Percentiles rank a stretch among this genome's conserved stretches.
Conservation (phyloP, 1,140 invertebrate species). For the Nasonia giraulti region DNA sequence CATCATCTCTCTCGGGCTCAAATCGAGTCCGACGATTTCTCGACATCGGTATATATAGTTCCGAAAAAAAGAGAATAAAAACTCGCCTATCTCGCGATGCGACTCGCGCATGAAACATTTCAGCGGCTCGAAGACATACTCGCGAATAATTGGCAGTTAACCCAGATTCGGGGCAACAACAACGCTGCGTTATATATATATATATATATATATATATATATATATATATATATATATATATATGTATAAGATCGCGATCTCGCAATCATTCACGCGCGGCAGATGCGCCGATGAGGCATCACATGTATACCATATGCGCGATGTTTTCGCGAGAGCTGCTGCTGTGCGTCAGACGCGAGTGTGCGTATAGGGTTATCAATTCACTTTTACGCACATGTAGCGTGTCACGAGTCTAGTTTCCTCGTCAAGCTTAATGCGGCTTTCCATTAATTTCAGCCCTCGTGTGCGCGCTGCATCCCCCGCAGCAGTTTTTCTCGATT, state of each 20-base stretch:
- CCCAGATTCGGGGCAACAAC: slow-evolving; percentile 9
- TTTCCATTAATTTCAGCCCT: slow-evolving; percentile 13
- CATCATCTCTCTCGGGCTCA: too few relatives aligned
- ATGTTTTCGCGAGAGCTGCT: neutral
- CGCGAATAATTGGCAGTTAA: slow-evolving; percentile 43
- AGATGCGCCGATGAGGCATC: neutral
- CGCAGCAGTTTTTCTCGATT: neutral
- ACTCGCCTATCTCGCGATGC: neutral
- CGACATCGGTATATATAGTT: neutral
- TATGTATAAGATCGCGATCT: neutral
- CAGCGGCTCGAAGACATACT: neutral
- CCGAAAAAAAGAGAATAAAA: neutral
- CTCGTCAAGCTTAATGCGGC: slow-evolving; percentile 2
- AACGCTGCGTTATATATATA: neutral
- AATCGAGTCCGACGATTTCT: neutral
- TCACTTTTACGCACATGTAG: slow-evolving; percentile 17
- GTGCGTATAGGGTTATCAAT: neutral
- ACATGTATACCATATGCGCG: neutral
- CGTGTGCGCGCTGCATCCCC: neutral
- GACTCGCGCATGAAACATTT: neutral
- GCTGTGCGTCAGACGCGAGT: neutral
- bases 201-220: too few relatives aligned
- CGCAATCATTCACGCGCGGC: neutral
- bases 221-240: too few relatives aligned
- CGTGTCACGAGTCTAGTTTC: slow-evolving; percentile 6